Conservation (phyloP, 2,797 vertebrate genomes). For the Microctenopoma lineatum region DNA sequence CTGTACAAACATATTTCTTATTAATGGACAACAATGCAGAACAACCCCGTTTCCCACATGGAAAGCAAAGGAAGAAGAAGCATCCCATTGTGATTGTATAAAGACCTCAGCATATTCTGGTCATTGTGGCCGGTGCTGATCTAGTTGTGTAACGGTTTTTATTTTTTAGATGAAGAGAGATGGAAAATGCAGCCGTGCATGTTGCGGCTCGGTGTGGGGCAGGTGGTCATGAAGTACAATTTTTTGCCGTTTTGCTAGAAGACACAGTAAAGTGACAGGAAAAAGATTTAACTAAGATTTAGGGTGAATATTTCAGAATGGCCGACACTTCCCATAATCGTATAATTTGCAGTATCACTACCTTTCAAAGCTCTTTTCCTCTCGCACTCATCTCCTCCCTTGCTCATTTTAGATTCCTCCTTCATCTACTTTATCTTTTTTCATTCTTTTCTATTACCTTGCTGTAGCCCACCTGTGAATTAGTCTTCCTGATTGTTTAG, state of each 20-base stretch:
- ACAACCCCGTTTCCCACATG: not conserved
- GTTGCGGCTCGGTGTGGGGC: conserved; percentile 4
- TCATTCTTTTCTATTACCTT: conserved; percentile 46
- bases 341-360: conserved; percentile 35
- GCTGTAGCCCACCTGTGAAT: conserved; percentile 60
- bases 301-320: conserved; percentile 12
- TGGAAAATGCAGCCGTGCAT: not conserved
- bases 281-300: conserved; percentile 28
- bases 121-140: not conserved
- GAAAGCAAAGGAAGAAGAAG: not conserved
- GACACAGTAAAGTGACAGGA: conserved; percentile 19
- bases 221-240: conserved; percentile 9
- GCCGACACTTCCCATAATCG: conserved; percentile 34
- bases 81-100: not conserved
- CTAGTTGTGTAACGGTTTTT: conserved; percentile 4
- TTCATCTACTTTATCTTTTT: conserved; percentile 51
- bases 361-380: conserved; percentile 17
- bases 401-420: conserved; percentile 36
- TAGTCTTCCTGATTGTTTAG: conserved; percentile 58
- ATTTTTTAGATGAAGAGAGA: conserved; percentile 21
- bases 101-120: not conserved
- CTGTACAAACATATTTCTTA: conserved; percentile 9
- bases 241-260: conserved; percentile 3
- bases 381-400: conserved; percentile 20
- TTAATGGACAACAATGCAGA: not conserved